A percentile compares a stretch with the other conserved stretches of the same genome.
Conservation (phyloP, 2,113 vertebrate species). For the Sceloporus tristichus region DNA sequence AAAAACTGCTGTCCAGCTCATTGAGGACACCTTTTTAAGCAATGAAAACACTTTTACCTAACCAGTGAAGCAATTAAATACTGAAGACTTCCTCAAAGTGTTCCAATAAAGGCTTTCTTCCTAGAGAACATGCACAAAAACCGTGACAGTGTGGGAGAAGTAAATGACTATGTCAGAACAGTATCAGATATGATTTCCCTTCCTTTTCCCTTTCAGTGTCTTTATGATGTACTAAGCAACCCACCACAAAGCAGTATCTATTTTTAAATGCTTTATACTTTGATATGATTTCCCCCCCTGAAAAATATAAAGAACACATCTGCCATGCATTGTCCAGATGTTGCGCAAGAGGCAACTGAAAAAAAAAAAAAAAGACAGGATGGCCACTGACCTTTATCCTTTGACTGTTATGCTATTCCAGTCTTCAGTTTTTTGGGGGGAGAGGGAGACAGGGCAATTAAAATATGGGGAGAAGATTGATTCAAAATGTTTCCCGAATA, state of each 20-base stretch:
- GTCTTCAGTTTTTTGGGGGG: no score
- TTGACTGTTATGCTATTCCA: not conserved
- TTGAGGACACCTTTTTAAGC: not conserved
- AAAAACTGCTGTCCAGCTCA: not conserved
- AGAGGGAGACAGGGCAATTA: not conserved
- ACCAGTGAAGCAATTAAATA: not conserved
- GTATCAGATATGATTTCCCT: not conserved
- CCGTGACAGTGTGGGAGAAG: not conserved
- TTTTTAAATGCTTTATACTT: not conserved
- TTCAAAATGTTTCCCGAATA: not conserved
- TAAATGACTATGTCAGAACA: not conserved
- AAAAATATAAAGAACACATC: not conserved
- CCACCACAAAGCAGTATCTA: not conserved
- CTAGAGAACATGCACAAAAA: not conserved
- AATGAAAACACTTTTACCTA: not conserved
- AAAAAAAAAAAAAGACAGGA: not conserved
- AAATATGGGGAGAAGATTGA: not conserved
- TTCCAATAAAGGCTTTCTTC: not conserved
- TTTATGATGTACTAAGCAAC: not conserved
- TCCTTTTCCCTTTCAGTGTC: not conserved
- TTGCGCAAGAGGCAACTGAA: not conserved
- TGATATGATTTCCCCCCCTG: not conserved
- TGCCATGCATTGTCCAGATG: not conserved
- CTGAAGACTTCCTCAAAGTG: not conserved
- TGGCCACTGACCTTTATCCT: not conserved